phyloP scores from a whole-genome alignment of 2,797 vertebrate genomes.

The Thalassophryne amazonica region DNA sequence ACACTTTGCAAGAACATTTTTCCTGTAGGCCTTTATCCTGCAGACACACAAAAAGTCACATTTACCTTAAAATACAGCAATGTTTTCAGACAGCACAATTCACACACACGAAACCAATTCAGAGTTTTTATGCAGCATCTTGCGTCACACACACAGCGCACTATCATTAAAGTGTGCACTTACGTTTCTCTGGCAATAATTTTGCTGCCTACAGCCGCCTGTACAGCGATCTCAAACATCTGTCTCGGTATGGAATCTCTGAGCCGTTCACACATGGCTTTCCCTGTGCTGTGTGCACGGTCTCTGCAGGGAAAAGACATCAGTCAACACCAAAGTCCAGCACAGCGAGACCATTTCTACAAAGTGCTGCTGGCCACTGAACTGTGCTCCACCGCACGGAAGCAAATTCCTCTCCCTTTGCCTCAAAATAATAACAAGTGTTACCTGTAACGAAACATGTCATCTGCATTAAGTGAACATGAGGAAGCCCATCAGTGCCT shows the following conservation, averaged over 20 bases:
- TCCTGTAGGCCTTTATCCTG: conserved; percentile 93
- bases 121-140: not conserved
- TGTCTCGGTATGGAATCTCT: conserved; percentile 91
- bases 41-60: conserved; percentile 40
- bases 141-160: not conserved
- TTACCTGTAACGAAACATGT: too few species aligned
- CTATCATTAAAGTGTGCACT: too few species aligned
- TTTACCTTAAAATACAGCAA: not conserved
- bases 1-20: conserved; percentile 97
- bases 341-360: not conserved
- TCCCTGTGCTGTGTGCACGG: conserved; percentile 82
- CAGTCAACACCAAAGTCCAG: not conserved
- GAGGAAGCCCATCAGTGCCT: too few species aligned
- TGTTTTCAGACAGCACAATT: too few species aligned
- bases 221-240: conserved; percentile 94
- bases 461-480: too few species aligned
- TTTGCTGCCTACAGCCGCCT: conserved; percentile 90
- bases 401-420: too few species aligned
- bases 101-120: not conserved
- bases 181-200: conserved; percentile 95
- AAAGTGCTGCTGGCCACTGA: not conserved
- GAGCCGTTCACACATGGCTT: conserved; percentile 89
- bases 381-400: not conserved
- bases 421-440: too few species aligned
- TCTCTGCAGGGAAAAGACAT: conserved; percentile 70